Conservation (phyloP, 1,140 invertebrate genomes). For the Caenorhabditis brenneri region DNA sequence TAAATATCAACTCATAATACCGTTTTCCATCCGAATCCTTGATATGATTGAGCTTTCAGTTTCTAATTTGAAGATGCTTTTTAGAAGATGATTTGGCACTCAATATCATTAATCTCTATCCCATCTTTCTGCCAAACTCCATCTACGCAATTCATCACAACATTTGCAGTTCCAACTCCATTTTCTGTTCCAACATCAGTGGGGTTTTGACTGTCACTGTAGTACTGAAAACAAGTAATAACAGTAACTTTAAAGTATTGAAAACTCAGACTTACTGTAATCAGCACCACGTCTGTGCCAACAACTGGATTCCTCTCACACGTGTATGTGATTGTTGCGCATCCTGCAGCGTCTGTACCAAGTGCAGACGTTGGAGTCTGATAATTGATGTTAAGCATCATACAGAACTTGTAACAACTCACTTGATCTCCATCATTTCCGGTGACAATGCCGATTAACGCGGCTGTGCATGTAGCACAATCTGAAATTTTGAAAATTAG, state of each 20-base stretch:
- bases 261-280: conserved; percentile 4
- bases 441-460: not conserved
- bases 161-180: not conserved
- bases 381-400: not conserved
- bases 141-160: not conserved
- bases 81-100: conserved; percentile 1
- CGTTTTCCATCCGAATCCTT: not conserved
- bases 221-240: not conserved
- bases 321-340: not conserved
- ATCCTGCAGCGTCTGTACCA: not conserved
- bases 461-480: not conserved
- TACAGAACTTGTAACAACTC: not conserved
- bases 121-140: not conserved
- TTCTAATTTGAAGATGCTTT: not conserved
- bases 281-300: not conserved
- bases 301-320: not conserved
- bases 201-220: not conserved
- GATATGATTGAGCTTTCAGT: too few species aligned
- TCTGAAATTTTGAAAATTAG: not conserved
- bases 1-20: not conserved
- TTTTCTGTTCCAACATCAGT: not conserved
- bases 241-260: not conserved
- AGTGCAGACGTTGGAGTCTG: not conserved
- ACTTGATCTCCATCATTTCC: not conserved
- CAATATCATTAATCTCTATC: not conserved